These are phyloP conservation scores for Sminthopsis crassicaudata DNA, from an alignment of 2,113 vertebrate species.

Conservation along the genomic window DNA sequence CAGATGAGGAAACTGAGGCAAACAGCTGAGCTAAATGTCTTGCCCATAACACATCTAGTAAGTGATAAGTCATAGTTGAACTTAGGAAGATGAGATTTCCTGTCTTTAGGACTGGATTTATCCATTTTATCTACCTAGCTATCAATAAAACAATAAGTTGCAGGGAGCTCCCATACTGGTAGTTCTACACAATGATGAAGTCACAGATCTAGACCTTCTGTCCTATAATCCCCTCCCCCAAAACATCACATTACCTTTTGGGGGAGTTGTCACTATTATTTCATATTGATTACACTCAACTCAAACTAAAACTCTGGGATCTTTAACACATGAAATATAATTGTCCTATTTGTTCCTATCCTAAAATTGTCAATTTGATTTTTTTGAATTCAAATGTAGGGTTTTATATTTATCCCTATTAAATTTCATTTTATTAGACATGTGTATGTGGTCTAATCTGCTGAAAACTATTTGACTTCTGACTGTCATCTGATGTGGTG, in stretches of 20 bases:
- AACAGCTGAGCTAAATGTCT: neutral
- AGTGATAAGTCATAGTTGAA: neutral
- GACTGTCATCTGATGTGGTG: neutral
- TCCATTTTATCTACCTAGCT: neutral
- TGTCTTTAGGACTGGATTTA: neutral
- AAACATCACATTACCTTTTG: neutral
- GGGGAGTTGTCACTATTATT: neutral
- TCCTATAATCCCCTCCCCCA: neutral
- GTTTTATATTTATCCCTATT: neutral
- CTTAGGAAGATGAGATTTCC: neutral
- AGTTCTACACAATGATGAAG: neutral
- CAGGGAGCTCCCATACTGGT: neutral
- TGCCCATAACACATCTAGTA: neutral
- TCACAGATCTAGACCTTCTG: neutral
- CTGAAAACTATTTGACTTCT: neutral
- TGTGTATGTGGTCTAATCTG: neutral
- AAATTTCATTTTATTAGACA: neutral
- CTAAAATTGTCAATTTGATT: neutral
- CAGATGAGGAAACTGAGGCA: neutral
- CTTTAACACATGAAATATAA: neutral
- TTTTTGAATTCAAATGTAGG: neutral
- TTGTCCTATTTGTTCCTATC: neutral
- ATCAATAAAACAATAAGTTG: neutral
- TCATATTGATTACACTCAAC: neutral
- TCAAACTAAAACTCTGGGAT: neutral